Evolutionary conservation across 2,113 vertebrate genomes (phyloP).

Genomic region (Forbesichthys papilliferus): DNA sequence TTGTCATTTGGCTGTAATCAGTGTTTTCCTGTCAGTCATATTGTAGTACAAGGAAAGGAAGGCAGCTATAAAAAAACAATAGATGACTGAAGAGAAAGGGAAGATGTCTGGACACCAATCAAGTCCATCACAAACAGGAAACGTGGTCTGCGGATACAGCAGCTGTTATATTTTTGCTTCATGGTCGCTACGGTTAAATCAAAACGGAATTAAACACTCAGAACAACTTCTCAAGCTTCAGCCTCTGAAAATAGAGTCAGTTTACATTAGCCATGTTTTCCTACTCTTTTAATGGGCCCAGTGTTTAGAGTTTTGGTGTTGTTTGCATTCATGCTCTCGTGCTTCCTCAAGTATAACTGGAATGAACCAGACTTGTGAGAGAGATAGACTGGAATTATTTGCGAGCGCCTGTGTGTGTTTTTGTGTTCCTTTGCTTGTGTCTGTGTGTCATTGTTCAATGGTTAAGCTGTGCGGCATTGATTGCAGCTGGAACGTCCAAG

Average conservation of each 20-base stretch:
- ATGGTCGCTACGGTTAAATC: slow-evolving; percentile 46
- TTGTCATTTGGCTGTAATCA: slow-evolving; percentile 70
- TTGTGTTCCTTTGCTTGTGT: slow-evolving; percentile 1
- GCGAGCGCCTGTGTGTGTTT: slow-evolving; percentile 6
- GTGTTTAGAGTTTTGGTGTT: slow-evolving; percentile 54
- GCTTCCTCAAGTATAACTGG: slow-evolving; percentile 35
- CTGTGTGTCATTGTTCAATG: slow-evolving; percentile 36
- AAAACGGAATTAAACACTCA: slow-evolving; percentile 58
- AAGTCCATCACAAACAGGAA: slow-evolving; percentile 69
- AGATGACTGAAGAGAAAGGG: slow-evolving; percentile 18
- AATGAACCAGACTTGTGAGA: slow-evolving; percentile 32
- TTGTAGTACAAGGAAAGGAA: slow-evolving; percentile 35
- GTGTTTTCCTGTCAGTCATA: slow-evolving; percentile 62
- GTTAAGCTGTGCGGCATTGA: slow-evolving; percentile 72
- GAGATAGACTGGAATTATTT: slow-evolving; percentile 38
- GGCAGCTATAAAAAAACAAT: slow-evolving; percentile 18
- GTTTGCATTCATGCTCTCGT: slow-evolving; percentile 49
- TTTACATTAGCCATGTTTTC: slow-evolving; percentile 64
- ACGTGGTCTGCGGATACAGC: slow-evolving; percentile 58
- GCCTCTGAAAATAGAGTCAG: slow-evolving; percentile 55
- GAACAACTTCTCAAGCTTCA: slow-evolving; percentile 41
- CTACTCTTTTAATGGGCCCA: slow-evolving; percentile 41
- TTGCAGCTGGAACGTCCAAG: slow-evolving; percentile 54
- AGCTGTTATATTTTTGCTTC: slow-evolving; percentile 62
- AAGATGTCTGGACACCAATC: slow-evolving; percentile 72